Base-by-base conservation (phyloP, 1,140 invertebrate species). In the Centruroides vittatus region DNA sequence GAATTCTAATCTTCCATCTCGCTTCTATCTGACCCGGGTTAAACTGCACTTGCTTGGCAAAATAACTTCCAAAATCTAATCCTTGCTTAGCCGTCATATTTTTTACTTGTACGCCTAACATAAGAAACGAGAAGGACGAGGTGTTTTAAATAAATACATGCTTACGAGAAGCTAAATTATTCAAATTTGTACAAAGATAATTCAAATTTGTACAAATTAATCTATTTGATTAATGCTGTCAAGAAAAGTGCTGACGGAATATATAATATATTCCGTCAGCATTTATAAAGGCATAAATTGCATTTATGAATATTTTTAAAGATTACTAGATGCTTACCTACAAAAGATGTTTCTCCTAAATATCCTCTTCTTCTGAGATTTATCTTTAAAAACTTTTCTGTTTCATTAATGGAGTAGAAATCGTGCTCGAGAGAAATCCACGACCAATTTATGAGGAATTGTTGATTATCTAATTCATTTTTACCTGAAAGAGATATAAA, bases 21-120 rank as follows among this genome's bases (percentile, higher is more conserved):
- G 74, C 74, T 62, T 72, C 69, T 35, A 68, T 73, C 59, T 76
- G 71, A 51, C 74, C 75, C 61, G 74, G 74, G 62, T 72, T 75
- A 61, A 76, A 76, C 66, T 76, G 74, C 1, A 76, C 73, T 67
- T 75, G 73, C n/a, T 68, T 65, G 4, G 70, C 70, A 66, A 68
- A 76, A 12, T 67, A 62, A 8, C 52, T 46, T 10, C 60, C 59
- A 50, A 73, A 69, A 62, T 76, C 75, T 62, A 69, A 64, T 0
- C 70, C 71, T 49, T 70, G 56, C 41, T 61, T 68, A 5, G 75
- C 74, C 34, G 73, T 72, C 13, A 68, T 66, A 61, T 76, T 71
- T 11, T 68, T 60, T 47, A 65, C 23, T 12, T 50, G 48, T 9
- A 74, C 66, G 12, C 71, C 73, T 74, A 23, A 66, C n/a, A 59